A percentile compares a stretch with the other conserved stretches of the same genome.
These are phyloP conservation scores for Patella pellucida DNA, from an alignment of 2,888 invertebrate genomes.

Conservation along the genomic window DNA sequence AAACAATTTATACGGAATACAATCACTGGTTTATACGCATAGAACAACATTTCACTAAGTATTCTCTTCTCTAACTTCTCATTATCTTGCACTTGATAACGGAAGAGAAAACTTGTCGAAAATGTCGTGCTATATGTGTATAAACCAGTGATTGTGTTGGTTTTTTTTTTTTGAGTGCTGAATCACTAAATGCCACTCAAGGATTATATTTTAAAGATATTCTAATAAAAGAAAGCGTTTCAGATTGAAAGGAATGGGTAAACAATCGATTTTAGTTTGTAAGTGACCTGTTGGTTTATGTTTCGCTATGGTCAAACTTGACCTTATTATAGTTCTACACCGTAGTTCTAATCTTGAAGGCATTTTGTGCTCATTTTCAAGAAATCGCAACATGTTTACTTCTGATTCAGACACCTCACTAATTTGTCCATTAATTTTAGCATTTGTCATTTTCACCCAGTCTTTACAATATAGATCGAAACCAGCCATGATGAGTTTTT, in stretches of 20 bases:
- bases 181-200: too few relatives aligned
- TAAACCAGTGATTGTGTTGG: too few relatives aligned
- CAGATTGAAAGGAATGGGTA: slow-evolving; percentile 21
- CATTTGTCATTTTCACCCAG: slow-evolving; percentile 23
- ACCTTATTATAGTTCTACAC: slow-evolving; percentile 24
- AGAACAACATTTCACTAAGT: too few relatives aligned
- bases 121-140: too few relatives aligned
- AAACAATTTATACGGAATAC: too few relatives aligned
- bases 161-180: too few relatives aligned
- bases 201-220: not conserved
- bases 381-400: slow-evolving; percentile 24
- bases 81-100: too few relatives aligned
- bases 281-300: slow-evolving; percentile 8
- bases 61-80: too few relatives aligned
- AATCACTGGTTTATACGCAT: too few relatives aligned
- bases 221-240: slow-evolving; percentile 21
- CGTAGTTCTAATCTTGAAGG: slow-evolving; percentile 17
- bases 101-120: not conserved
- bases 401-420: slow-evolving; percentile 20
- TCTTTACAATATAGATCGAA: slow-evolving; percentile 27
- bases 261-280: slow-evolving; percentile 7
- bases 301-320: not conserved
- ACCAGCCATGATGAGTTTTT: slow-evolving; percentile 28
- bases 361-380: slow-evolving; percentile 17
- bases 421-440: slow-evolving; percentile 10